These are phyloP conservation scores for Coptodon rendalli DNA, from an alignment of 2,113 vertebrate genomes.

Conservation along the genomic window DNA sequence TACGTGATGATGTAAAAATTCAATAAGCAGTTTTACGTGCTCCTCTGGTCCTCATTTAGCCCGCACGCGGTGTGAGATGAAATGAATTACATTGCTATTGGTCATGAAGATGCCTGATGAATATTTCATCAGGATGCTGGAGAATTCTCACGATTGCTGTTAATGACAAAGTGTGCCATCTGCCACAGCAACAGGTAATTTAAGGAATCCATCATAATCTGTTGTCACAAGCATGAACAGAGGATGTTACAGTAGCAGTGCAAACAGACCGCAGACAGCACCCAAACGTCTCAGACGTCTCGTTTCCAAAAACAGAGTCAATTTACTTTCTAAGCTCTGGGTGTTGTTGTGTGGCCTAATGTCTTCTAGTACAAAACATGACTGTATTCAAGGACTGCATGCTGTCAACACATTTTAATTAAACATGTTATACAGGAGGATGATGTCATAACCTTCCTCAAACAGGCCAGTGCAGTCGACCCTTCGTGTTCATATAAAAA, in stretches of 20 bases:
- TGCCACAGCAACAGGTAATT: conserved; percentile 54
- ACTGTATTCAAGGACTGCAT: neutral
- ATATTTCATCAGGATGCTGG: conserved; percentile 44
- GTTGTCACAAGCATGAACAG: neutral
- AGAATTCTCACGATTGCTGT: conserved; percentile 25
- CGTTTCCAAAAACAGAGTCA: neutral
- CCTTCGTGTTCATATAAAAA: neutral
- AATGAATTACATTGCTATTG: conserved; percentile 40
- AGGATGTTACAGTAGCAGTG: neutral
- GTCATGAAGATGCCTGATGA: conserved; percentile 37
- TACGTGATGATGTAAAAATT: conserved; percentile 48
- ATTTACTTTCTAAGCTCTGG: neutral
- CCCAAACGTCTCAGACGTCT: neutral
- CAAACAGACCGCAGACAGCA: neutral
- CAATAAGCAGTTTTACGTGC: conserved; percentile 19
- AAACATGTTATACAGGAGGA: neutral
- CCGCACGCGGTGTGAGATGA: neutral
- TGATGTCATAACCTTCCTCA: neutral
- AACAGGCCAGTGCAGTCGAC: neutral
- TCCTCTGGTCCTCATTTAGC: neutral
- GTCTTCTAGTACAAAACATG: neutral
- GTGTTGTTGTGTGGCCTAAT: neutral
- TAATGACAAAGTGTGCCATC: conserved; percentile 59
- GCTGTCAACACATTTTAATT: neutral
- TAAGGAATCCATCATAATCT: conserved; percentile 38